Conservation (phyloP, 2,113 vertebrate species). For the Conger conger region DNA sequence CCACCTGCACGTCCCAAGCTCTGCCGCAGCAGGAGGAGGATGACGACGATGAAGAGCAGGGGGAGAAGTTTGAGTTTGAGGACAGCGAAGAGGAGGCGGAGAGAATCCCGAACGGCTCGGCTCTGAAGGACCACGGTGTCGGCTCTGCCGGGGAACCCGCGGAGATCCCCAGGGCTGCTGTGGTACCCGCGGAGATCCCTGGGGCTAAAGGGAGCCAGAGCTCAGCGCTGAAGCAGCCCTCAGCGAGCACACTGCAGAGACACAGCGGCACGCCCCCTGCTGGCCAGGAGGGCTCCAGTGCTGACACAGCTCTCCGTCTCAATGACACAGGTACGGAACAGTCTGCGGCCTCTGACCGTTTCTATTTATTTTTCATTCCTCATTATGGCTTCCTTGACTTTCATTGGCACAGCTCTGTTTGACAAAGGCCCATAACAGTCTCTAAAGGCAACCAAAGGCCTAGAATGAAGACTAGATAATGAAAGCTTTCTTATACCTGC, state of each 20-base stretch:
- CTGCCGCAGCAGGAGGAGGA: conserved; percentile 30
- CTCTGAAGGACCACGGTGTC: conserved; percentile 33
- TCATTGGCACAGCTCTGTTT: no score
- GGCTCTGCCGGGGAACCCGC: neutral
- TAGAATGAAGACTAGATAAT: no score
- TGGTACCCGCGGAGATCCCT: neutral
- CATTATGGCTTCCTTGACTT: no score
- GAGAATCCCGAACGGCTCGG: conserved; percentile 13
- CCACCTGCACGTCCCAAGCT: neutral
- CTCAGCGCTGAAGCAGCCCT: neutral
- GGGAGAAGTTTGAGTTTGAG: conserved; percentile 52
- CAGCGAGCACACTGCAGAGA: neutral
- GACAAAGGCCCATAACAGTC: no score
- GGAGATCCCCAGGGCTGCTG: neutral
- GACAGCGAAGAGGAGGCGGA: conserved; percentile 53
- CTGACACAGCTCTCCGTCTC: neutral
- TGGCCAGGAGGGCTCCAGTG: neutral
- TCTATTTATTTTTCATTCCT: no score
- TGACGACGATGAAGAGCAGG: conserved; percentile 26
- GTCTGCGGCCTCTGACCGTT: no score
- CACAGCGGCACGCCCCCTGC: neutral
- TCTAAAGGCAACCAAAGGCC: no score
- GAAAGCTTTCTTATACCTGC: no score
- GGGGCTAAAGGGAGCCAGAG: conserved; percentile 34
- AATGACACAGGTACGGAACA: conserved; percentile 25